Conservation (phyloP, 2,888 invertebrate species). For the Agonum fuliginosum region DNA sequence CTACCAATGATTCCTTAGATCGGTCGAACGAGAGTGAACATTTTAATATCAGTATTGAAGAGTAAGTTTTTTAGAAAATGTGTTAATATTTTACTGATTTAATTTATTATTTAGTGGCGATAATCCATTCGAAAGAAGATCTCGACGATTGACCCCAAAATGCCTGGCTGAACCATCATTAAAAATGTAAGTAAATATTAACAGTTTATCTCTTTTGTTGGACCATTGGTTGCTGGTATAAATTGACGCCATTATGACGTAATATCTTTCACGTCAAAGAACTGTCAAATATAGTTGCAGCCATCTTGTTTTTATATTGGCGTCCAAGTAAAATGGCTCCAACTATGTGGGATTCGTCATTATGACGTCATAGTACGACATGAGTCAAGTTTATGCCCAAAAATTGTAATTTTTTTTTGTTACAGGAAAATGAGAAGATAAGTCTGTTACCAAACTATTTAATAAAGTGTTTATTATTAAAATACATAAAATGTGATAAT, state of each 20-base stretch:
- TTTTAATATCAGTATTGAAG: background rate
- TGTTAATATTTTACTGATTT: background rate
- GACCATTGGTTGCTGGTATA: too few species aligned
- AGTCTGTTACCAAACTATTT: constrained; percentile 12
- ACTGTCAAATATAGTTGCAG: too few species aligned
- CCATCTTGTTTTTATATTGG: too few species aligned
- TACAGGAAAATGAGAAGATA: constrained; percentile 61
- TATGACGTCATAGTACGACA: too few species aligned
- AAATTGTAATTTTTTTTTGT: constrained; percentile 33
- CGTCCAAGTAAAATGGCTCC: too few species aligned
- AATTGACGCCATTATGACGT: too few species aligned
- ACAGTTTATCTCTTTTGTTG: background rate
- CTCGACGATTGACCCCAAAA: background rate
- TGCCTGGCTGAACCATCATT: constrained; percentile 58
- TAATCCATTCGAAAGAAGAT: background rate
- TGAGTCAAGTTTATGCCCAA: background rate
- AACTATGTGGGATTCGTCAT: too few species aligned
- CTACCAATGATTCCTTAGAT: background rate
- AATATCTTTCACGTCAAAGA: too few species aligned
- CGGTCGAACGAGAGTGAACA: background rate
- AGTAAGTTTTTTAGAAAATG: constrained; percentile 4
- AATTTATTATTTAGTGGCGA: background rate
- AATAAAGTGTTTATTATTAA: constrained; percentile 28
- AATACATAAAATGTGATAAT: constrained; percentile 25
- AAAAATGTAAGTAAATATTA: constrained; percentile 52